These are phyloP conservation scores for Anthonomus grandis DNA, from an alignment of 1,140 invertebrate genomes.

Conservation along the genomic window DNA sequence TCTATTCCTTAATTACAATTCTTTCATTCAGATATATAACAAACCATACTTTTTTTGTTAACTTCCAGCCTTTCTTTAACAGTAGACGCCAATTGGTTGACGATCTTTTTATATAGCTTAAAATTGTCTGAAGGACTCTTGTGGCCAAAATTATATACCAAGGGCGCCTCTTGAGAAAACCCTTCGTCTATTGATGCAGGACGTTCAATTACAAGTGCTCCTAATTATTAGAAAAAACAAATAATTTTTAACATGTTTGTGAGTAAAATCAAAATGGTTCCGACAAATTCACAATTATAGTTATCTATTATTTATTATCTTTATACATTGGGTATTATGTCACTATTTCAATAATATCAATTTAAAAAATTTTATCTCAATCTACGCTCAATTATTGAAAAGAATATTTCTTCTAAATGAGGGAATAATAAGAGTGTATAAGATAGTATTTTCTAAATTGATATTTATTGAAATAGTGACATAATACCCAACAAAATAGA, in stretches of 20 bases:
- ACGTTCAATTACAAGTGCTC: conserved; percentile 84
- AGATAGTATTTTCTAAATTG: too few relatives aligned
- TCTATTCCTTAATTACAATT: conserved; percentile 8
- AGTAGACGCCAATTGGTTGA: conserved; percentile 81
- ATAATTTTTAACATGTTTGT: neutral
- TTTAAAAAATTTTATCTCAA: too few relatives aligned
- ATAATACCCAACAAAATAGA: too few relatives aligned
- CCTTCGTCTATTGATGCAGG: conserved; percentile 90
- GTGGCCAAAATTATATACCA: conserved; percentile 94
- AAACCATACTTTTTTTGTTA: conserved; percentile 73
- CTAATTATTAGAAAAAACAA: conserved; percentile 47
- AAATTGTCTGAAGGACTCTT: conserved; percentile 74
- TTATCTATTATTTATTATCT: too few relatives aligned
- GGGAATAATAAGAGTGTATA: too few relatives aligned
- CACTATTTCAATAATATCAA: too few relatives aligned
- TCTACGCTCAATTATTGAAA: too few relatives aligned
- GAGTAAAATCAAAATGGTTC: neutral
- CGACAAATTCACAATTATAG: neutral
- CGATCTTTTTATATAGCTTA: conserved; percentile 81
- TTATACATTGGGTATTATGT: too few relatives aligned
- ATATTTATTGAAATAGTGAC: too few relatives aligned
- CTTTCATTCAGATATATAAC: neutral
- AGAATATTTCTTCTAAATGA: too few relatives aligned
- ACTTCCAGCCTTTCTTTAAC: conserved; percentile 80
- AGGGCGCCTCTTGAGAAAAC: conserved; percentile 84